A percentile compares a stretch with the other conserved stretches of the same genome.
These are phyloP conservation scores for Aphodius granarius DNA, from an alignment of 2,888 invertebrate genomes.

Conservation along the genomic window DNA sequence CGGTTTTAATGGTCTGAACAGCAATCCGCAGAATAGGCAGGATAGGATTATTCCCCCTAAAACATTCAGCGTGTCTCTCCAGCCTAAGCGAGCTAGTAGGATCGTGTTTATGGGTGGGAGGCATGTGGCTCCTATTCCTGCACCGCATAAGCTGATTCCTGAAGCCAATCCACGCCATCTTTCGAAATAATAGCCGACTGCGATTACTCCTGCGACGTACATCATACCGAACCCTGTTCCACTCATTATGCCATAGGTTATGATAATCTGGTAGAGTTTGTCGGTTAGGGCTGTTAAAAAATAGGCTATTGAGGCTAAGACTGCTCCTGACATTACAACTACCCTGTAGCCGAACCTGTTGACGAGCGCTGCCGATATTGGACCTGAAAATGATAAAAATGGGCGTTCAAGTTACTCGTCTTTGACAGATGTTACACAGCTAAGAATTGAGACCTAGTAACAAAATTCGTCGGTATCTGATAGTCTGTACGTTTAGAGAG, in stretches of 20 bases:
- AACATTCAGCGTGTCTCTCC: constrained; percentile 72
- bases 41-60: constrained; percentile 72
- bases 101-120: constrained; percentile 72
- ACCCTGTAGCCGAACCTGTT: constrained; percentile 88
- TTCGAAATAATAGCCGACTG: constrained; percentile 94
- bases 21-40: constrained; percentile 70
- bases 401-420: no score
- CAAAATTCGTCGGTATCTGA: no score
- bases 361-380: constrained; percentile 86
- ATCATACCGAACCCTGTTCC: constrained; percentile 90
- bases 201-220: constrained; percentile 89
- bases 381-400: constrained; percentile 59
- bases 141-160: constrained; percentile 92
- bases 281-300: constrained; percentile 32
- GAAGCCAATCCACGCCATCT: constrained; percentile 91
- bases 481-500: no score
- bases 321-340: constrained; percentile 79
- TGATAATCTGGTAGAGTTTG: constrained; percentile 63
- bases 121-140: constrained; percentile 86
- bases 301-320: constrained; percentile 68
- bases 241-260: constrained; percentile 79
- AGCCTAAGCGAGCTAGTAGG: constrained; percentile 65
- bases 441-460: no score
- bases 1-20: constrained; percentile 76
- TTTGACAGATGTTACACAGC: no score